Percentiles rank a stretch among this genome's conserved stretches.
Evolutionary conservation across 2,888 invertebrate genomes (phyloP).

Genomic region (Mesorhabditis spiculigera): DNA sequence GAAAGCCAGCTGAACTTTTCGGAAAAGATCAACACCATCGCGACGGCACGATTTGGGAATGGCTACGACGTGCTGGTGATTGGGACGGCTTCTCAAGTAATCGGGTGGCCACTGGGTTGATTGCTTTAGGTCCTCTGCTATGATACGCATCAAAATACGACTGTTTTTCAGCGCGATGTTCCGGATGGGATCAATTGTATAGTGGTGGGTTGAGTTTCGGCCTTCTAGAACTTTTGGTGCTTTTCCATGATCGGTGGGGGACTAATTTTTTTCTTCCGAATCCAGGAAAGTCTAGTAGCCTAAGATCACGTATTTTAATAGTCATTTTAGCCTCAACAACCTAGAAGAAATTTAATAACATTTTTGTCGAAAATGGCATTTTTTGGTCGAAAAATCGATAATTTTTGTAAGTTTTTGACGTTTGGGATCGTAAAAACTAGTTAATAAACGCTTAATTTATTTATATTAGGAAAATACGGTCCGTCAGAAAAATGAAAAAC

Average conservation of each 20-base stretch:
- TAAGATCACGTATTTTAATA: too few species aligned
- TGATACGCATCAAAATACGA: conserved; percentile 84
- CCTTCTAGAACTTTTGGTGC: background rate
- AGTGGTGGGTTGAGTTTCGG: conserved; percentile 60
- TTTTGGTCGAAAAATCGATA: too few species aligned
- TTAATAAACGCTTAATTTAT: too few species aligned
- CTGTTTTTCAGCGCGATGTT: conserved; percentile 84
- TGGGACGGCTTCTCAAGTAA: conserved; percentile 34
- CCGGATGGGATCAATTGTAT: conserved; percentile 81
- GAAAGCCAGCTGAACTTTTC: conserved; percentile 31
- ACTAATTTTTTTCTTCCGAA: too few species aligned
- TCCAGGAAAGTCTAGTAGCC: too few species aligned
- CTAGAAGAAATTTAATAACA: too few species aligned
- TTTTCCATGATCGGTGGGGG: background rate
- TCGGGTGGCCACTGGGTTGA: background rate
- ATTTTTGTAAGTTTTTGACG: too few species aligned
- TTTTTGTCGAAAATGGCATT: too few species aligned
- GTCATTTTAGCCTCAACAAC: too few species aligned
- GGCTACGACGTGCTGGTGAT: conserved; percentile 33
- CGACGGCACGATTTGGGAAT: conserved; percentile 23
- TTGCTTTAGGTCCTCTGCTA: conserved; percentile 70
- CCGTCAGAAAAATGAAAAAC: too few species aligned
- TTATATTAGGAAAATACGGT: too few species aligned
- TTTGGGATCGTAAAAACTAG: too few species aligned
- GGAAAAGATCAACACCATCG: conserved; percentile 33